These are phyloP conservation scores for Andrena cerasifolii DNA, from an alignment of 1,140 invertebrate genomes.

Conservation along the genomic window DNA sequence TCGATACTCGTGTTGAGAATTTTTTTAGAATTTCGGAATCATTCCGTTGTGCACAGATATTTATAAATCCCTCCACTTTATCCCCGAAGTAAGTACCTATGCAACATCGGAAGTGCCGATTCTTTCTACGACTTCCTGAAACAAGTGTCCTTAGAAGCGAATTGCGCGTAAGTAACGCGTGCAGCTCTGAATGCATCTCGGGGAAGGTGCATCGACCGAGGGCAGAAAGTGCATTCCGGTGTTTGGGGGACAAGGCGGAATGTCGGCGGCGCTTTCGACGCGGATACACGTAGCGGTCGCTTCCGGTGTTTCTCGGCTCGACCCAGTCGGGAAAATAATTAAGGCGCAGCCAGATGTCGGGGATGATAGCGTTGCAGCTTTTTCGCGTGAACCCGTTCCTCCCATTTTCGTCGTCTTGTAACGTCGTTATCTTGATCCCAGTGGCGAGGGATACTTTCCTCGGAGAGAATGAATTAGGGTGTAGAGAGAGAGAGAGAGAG, in stretches of 20 bases:
- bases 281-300: slow-evolving; percentile 46
- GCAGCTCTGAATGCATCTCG: neutral
- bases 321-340: slow-evolving; percentile 70
- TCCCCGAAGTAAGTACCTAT: too few relatives aligned
- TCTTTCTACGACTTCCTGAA: too few relatives aligned
- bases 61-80: too few relatives aligned
- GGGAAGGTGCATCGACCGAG: slow-evolving; percentile 11
- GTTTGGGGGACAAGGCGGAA: slow-evolving; percentile 68
- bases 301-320: slow-evolving; percentile 62
- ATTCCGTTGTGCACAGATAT: too few relatives aligned
- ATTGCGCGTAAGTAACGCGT: slow-evolving; percentile 49
- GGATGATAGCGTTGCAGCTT: slow-evolving; percentile 40
- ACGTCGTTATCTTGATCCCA: slow-evolving; percentile 39
- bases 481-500: slow-evolving; percentile 5
- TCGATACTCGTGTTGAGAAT: too few relatives aligned
- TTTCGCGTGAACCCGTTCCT: slow-evolving; percentile 43
- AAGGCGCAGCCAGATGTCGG: slow-evolving; percentile 61
- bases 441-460: slow-evolving; percentile 31
- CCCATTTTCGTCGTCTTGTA: slow-evolving; percentile 49
- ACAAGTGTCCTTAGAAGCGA: too few relatives aligned
- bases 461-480: slow-evolving; percentile 32
- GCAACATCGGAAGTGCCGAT: too few relatives aligned
- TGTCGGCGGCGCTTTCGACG: slow-evolving; percentile 48
- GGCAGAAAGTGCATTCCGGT: slow-evolving; percentile 71
- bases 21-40: too few relatives aligned